Conservation (phyloP, 2,888 invertebrate species). For the Frankliniella intonsa region DNA sequence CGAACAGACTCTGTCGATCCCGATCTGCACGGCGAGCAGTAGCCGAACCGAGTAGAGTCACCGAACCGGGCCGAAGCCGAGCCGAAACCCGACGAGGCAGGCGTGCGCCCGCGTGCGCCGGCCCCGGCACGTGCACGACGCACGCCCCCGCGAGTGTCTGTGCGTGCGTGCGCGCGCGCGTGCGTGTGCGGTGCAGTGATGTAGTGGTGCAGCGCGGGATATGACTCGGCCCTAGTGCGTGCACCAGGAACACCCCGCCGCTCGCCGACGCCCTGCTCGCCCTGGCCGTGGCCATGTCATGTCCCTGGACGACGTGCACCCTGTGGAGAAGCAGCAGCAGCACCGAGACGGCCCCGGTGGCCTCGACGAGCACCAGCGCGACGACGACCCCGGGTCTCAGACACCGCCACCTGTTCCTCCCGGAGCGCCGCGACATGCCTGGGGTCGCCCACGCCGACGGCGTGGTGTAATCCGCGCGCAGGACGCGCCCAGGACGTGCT, state of each 20-base stretch:
- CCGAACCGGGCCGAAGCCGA: no score
- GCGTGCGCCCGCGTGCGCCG: not conserved
- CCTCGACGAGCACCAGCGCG: conserved; percentile 37
- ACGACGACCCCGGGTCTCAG: not conserved
- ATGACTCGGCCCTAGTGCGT: no score
- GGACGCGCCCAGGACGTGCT: not conserved
- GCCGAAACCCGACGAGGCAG: not conserved
- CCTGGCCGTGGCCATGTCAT: conserved; percentile 39
- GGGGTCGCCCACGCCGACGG: not conserved
- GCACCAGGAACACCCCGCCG: no score
- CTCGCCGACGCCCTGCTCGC: not conserved
- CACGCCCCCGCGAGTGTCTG: not conserved
- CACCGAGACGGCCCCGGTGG: not conserved
- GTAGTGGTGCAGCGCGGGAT: no score
- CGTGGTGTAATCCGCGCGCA: not conserved
- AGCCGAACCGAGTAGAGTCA: no score
- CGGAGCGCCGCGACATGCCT: not conserved
- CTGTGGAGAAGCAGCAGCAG: not conserved
- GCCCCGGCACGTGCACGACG: not conserved
- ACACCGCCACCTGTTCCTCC: conserved; percentile 18
- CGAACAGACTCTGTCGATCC: no score
- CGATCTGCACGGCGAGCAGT: no score
- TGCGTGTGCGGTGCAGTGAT: no score
- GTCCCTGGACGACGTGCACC: conserved; percentile 11
- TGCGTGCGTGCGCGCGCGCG: no score